Evolutionary conservation across 1,140 invertebrate genomes (phyloP).

Genomic region (Riptortus pedestris): DNA sequence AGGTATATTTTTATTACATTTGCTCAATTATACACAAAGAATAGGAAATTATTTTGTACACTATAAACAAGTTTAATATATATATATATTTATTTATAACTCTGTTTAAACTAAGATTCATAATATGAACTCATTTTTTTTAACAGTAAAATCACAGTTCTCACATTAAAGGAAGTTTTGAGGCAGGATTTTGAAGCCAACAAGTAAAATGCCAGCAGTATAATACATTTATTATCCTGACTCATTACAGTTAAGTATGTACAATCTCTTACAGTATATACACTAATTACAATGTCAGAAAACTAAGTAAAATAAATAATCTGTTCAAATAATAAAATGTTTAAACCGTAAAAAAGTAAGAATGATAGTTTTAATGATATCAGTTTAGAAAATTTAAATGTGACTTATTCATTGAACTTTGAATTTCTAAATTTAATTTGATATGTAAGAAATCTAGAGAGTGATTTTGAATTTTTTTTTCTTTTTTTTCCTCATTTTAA

Average conservation of each 20-base stretch:
- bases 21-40: constrained; percentile 24
- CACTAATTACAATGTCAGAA: constrained; percentile 9
- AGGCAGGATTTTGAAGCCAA: constrained; percentile 27
- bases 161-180: constrained; percentile 27
- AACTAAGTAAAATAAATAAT: constrained; percentile 16
- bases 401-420: not conserved
- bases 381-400: not conserved
- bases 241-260: constrained; percentile 17
- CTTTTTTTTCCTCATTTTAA: not conserved
- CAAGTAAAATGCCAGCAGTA: constrained; percentile 10
- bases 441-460: constrained; percentile 12
- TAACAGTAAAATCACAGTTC: constrained; percentile 32
- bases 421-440: constrained; percentile 1
- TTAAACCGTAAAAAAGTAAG: constrained; percentile 4
- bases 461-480: constrained; percentile 8
- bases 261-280: constrained; percentile 13
- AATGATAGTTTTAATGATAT: constrained; percentile 3
- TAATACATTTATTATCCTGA: constrained; percentile 23
- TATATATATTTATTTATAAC: constrained; percentile 23
- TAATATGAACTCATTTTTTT: constrained; percentile 26
- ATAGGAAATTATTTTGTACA: constrained; percentile 28
- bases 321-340: constrained; percentile 3
- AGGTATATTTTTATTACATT: constrained; percentile 16
- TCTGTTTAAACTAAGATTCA: constrained; percentile 27
- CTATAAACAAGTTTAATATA: constrained; percentile 30